Percentiles rank a stretch among this genome's conserved stretches.
Conservation (phyloP, 2,888 invertebrate species). For the Asteroscopus sphinx region DNA sequence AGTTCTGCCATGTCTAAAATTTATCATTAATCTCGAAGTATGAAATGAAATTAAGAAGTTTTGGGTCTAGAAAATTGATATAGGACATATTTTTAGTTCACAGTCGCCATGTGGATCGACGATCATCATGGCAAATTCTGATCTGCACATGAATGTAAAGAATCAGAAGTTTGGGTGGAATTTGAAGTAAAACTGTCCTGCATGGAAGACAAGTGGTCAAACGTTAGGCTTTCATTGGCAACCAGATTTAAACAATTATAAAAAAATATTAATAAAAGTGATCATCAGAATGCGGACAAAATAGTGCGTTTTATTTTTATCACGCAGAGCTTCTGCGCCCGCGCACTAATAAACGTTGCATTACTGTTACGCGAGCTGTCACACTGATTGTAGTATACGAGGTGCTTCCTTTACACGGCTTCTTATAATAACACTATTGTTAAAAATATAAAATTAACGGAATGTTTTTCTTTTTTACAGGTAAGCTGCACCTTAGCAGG, state of each 20-base stretch:
- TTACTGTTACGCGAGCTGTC: slow-evolving; percentile 34
- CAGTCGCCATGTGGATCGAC: too few species aligned
- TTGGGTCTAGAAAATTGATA: too few species aligned
- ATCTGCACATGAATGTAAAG: too few species aligned
- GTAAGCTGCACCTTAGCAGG: slow-evolving; percentile 6
- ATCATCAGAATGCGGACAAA: slow-evolving; percentile 13
- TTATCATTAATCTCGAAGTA: too few species aligned
- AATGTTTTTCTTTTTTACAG: slow-evolving; percentile 7
- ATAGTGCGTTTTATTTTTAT: neutral
- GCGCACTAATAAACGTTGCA: slow-evolving; percentile 26
- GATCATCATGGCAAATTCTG: too few species aligned
- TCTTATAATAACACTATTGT: slow-evolving; percentile 7
- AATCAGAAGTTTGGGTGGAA: too few species aligned
- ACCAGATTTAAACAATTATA: neutral
- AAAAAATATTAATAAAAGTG: slow-evolving; percentile 1
- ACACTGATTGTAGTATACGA: slow-evolving; percentile 52
- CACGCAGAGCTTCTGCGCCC: slow-evolving; percentile 16
- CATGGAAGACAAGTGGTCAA: too few species aligned
- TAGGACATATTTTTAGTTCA: too few species aligned
- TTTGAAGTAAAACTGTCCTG: too few species aligned
- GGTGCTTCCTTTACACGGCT: slow-evolving; percentile 20
- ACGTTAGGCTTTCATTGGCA: too few species aligned
- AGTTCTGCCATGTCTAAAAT: too few species aligned
- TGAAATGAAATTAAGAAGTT: too few species aligned
- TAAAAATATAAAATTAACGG: slow-evolving; percentile 4